Conservation (phyloP, 2,888 invertebrate genomes). For the Luperina testacea region DNA sequence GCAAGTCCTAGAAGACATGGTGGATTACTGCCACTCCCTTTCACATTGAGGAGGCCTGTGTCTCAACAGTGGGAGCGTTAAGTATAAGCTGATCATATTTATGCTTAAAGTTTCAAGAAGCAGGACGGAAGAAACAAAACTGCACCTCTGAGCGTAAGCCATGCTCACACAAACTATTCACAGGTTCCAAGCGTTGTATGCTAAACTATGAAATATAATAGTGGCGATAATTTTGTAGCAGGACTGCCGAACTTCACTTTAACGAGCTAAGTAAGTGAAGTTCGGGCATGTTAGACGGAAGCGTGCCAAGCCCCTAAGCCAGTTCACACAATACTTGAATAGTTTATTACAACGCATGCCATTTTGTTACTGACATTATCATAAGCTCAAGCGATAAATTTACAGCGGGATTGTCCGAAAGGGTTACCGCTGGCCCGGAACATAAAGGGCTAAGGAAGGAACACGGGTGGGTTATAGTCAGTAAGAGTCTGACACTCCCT, state of each 20-base stretch:
- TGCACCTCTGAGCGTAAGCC: neutral
- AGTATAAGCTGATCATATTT: neutral
- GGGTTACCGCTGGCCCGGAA: too few species aligned
- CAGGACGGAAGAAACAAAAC: neutral
- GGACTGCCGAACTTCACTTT: slow-evolving; percentile 67
- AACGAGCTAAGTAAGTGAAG: slow-evolving; percentile 75
- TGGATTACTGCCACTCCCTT: neutral
- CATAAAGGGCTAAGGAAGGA: too few species aligned
- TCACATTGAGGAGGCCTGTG: neutral
- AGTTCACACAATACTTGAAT: slow-evolving; percentile 63
- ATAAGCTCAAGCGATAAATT: slow-evolving; percentile 19
- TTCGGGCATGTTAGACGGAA: slow-evolving; percentile 61
- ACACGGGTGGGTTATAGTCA: too few species aligned
- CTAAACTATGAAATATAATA: slow-evolving; percentile 57
- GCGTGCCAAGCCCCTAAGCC: slow-evolving; percentile 64
- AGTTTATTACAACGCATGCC: slow-evolving; percentile 66
- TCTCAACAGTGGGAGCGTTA: neutral
- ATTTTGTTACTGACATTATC: slow-evolving; percentile 48
- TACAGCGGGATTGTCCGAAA: too few species aligned
- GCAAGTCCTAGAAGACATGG: neutral
- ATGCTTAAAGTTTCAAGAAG: neutral
- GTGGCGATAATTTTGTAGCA: slow-evolving; percentile 43
- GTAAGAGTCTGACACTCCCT: too few species aligned
- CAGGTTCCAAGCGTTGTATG: slow-evolving; percentile 9
- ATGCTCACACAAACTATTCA: slow-evolving; percentile 7